Evolutionary conservation across 2,797 vertebrate genomes (phyloP).

Genomic region (Anguilla obscura): DNA sequence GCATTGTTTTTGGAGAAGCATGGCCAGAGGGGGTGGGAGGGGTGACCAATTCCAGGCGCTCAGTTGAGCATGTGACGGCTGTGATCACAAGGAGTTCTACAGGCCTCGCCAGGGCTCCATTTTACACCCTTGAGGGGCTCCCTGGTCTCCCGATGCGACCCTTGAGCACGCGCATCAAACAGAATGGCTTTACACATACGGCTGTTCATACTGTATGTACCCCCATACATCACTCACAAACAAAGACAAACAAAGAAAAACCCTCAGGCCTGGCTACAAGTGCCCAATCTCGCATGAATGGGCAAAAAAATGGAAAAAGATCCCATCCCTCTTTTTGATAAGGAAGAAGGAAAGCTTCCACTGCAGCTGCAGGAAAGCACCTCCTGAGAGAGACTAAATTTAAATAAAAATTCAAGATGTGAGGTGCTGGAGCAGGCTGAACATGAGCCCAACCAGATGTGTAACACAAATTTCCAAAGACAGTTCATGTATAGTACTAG

Average conservation of each 20-base stretch:
- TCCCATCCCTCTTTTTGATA: slow-evolving; percentile 55
- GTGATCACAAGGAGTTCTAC: slow-evolving; percentile 57
- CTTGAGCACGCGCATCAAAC: slow-evolving; percentile 48
- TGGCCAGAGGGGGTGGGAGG: slow-evolving; percentile 42
- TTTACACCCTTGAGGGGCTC: slow-evolving; percentile 42
- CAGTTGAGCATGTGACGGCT: slow-evolving; percentile 67
- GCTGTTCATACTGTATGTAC: slow-evolving; percentile 37
- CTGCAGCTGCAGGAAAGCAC: background rate
- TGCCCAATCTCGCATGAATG: slow-evolving; percentile 15
- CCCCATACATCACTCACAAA: slow-evolving; percentile 40
- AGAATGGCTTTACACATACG: slow-evolving; percentile 35
- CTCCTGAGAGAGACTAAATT: background rate
- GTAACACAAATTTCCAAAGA: background rate
- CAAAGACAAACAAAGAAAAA: slow-evolving; percentile 45
- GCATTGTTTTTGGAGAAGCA: slow-evolving; percentile 37
- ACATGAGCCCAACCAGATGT: background rate
- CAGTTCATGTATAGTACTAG: background rate
- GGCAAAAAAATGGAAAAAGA: slow-evolving; percentile 54
- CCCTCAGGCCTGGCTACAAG: background rate
- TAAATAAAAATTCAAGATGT: background rate
- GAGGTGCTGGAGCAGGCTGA: background rate
- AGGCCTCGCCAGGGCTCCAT: slow-evolving; percentile 34
- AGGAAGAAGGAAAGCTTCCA: slow-evolving; percentile 30
- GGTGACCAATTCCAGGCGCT: slow-evolving; percentile 45
- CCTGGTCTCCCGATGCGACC: slow-evolving; percentile 54